phyloP scores from a whole-genome alignment of 2,888 invertebrate species.

The Thecocarcelia acutangulata region DNA sequence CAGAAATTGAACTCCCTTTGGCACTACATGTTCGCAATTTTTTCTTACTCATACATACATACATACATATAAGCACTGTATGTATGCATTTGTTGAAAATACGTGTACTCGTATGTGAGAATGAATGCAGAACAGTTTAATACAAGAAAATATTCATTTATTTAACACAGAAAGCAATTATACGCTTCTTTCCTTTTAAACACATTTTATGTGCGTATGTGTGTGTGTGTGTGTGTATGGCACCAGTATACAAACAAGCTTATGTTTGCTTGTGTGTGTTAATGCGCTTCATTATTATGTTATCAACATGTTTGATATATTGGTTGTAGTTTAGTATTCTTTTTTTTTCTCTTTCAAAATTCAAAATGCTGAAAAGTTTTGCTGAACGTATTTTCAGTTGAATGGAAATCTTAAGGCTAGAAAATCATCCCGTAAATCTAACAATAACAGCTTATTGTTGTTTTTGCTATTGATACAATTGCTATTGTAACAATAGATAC shows the following conservation, averaged over 20 bases:
- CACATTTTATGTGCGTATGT: not conserved
- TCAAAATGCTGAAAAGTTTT: slow-evolving; percentile 17
- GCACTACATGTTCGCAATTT: slow-evolving; percentile 22
- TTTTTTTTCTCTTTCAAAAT: slow-evolving; percentile 9
- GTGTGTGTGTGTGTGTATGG: not conserved
- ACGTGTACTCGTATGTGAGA: not conserved
- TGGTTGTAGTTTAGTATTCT: slow-evolving; percentile 1
- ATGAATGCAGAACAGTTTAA: too few species aligned
- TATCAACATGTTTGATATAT: slow-evolving; percentile 27
- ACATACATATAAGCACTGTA: too few species aligned
- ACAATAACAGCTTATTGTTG: not conserved
- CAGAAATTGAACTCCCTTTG: slow-evolving; percentile 65
- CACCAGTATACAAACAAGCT: too few species aligned
- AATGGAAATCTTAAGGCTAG: slow-evolving; percentile 17
- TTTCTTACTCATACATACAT: too few species aligned
- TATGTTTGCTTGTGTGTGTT: not conserved
- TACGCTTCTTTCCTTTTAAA: slow-evolving; percentile 41
- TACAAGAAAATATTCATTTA: slow-evolving; percentile 1
- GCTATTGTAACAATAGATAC: slow-evolving; percentile 19
- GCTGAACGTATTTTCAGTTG: slow-evolving; percentile 31
- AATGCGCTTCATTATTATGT: slow-evolving; percentile 2
- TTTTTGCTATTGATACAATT: slow-evolving; percentile 13
- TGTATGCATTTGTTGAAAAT: too few species aligned
- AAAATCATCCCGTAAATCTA: slow-evolving; percentile 57
- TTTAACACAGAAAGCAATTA: slow-evolving; percentile 35